Base-by-base conservation (phyloP, 37 sponge, comb jelly and placozoan species). In the Haliclona indistincta region DNA sequence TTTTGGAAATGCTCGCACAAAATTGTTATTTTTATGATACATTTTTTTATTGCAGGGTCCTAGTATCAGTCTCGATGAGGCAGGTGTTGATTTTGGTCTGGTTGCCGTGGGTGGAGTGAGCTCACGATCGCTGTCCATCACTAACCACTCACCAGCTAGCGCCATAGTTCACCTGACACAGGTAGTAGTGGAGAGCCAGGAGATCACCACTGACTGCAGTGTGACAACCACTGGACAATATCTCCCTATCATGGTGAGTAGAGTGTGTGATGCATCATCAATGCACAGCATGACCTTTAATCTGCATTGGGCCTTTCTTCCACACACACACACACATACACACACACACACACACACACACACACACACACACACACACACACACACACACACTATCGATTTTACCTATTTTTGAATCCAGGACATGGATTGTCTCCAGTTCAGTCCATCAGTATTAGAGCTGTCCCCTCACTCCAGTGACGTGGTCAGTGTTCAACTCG, bases 81-180 rank as follows among this genome's bases (percentile, higher is more conserved):
- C 74, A 26, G 51, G 52, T 56, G 55, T 91, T 1, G 42, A 86
- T 49, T 91, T 83, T 78, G 84, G 88, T 3, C 75, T 91, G 43
- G 64, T 91, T 53, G 30, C 35, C 0, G 42, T 81, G 22, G 91
- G 89, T 17, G 29, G 32, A 25, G 52, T 58, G 7, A 5, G 63
- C 1, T 39, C 43, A 17, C 78, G 74, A 19, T 54, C 36, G 30
- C 41, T 91, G 0, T 38, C 69, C 19, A 30, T 91, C 6, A 74
- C 35, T 25, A 91, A 77, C 72, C 43, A 76, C 22, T 55, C 82
- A 0, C 32, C 63, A 43, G 75, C 47, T 39, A 37, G 78, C 10
- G 55, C 77, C 39, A 25, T 15, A n/a, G 76, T 64, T 34, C 23
- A 38, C 29, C 53, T 86, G 20, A 53, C 43, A 53, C 76, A 86